Evolutionary conservation across 2,797 vertebrate genomes (phyloP).

Genomic region (Pseudochromis fuscus): DNA sequence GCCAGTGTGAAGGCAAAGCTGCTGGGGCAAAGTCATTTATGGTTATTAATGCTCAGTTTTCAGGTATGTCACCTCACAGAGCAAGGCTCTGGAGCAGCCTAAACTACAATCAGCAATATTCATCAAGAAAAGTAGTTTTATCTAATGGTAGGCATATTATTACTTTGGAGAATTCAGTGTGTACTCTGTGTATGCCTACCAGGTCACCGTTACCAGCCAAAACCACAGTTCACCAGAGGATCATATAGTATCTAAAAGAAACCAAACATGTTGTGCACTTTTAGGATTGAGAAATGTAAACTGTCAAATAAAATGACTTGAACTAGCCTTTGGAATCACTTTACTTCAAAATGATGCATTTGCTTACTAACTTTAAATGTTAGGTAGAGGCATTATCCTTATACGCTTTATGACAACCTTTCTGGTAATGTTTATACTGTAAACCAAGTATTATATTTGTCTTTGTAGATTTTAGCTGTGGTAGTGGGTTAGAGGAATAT

Average conservation of each 20-base stretch:
- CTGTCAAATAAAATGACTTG: background rate
- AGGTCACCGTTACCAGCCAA: background rate
- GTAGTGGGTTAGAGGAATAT: background rate
- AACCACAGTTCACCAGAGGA: background rate
- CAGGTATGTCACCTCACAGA: slow-evolving; percentile 8
- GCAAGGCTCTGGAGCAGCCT: background rate
- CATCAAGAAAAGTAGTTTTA: background rate
- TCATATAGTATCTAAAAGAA: slow-evolving; percentile 10
- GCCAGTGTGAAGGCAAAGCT: no score
- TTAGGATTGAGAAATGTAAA: background rate
- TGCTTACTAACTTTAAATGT: slow-evolving; percentile 24
- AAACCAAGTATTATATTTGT: background rate
- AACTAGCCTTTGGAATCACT: background rate
- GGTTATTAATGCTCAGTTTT: slow-evolving; percentile 5
- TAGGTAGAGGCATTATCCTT: background rate
- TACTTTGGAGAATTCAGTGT: background rate
- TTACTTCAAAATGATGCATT: background rate
- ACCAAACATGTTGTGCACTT: background rate
- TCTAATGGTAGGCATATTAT: background rate
- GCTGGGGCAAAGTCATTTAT: background rate
- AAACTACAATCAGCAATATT: no score
- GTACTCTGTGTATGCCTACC: background rate
- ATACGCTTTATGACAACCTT: background rate
- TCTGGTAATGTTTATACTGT: slow-evolving; percentile 38
- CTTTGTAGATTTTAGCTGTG: slow-evolving; percentile 8